These are phyloP conservation scores for Amblyornis subalaris DNA, from an alignment of 2,113 vertebrate species.

Conservation along the genomic window DNA sequence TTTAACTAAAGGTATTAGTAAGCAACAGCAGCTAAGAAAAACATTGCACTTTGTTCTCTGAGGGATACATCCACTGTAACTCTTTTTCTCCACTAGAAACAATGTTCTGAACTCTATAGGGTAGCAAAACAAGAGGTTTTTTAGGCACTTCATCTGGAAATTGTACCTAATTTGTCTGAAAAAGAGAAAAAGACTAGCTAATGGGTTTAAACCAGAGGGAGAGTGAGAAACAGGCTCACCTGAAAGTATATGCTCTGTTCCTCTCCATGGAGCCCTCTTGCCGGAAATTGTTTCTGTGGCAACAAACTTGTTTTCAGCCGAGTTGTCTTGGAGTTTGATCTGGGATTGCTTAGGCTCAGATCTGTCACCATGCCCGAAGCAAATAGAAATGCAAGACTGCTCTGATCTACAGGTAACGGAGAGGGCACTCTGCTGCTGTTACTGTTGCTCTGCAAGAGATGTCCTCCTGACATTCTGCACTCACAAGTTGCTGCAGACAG, in stretches of 20 bases:
- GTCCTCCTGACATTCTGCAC: background rate
- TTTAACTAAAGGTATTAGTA: slow-evolving; percentile 1
- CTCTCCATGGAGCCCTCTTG: background rate
- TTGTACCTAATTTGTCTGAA: background rate
- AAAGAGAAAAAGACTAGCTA: background rate
- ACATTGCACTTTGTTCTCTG: background rate
- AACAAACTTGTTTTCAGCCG: background rate
- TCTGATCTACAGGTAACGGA: background rate
- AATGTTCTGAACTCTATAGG: background rate
- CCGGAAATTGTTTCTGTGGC: background rate
- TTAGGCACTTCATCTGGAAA: background rate
- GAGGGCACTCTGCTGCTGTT: background rate
- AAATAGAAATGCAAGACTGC: background rate
- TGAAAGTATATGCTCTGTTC: background rate
- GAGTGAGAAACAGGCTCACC: background rate
- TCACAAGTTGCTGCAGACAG: background rate
- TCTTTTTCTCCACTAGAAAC: background rate
- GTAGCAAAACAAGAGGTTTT: background rate
- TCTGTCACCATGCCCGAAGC: background rate
- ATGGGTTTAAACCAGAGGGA: background rate
- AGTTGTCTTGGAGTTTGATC: background rate
- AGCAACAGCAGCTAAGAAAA: background rate
- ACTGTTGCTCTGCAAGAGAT: background rate
- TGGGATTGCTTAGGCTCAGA: background rate
- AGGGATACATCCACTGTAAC: background rate